Evolutionary conservation across 2,888 invertebrate genomes (phyloP).

Genomic region (Cheilosia soror): DNA sequence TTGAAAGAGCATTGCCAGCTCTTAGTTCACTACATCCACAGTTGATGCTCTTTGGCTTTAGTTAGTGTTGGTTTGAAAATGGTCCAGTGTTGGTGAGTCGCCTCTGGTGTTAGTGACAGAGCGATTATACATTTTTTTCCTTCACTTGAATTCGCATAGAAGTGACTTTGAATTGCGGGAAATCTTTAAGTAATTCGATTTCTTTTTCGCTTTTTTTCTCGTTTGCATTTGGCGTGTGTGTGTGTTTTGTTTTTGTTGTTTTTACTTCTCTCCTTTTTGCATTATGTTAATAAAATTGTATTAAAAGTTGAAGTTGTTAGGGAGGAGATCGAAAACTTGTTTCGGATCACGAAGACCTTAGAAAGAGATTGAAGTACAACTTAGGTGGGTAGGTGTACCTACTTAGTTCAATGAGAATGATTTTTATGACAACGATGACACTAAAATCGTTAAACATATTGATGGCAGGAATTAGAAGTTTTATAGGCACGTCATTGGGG

Average conservation of each 20-base stretch:
- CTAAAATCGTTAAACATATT: conserved; percentile 32
- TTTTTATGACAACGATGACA: conserved; percentile 40
- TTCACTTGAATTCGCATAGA: conserved; percentile 49
- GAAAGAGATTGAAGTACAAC: conserved; percentile 7
- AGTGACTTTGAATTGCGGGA: conserved; percentile 65
- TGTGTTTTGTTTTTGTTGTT: not conserved
- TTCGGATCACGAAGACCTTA: conserved; percentile 35
- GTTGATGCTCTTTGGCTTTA: not conserved
- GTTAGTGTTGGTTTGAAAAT: conserved; percentile 5
- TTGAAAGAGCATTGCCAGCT: conserved; percentile 41
- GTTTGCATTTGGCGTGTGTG: not conserved
- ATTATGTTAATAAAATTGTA: conserved; percentile 53
- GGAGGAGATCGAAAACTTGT: conserved; percentile 44
- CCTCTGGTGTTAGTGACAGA: conserved; percentile 30
- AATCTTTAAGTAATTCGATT: conserved; percentile 63
- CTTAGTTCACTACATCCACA: conserved; percentile 4
- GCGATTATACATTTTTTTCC: not conserved
- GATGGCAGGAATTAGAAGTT: conserved; percentile 9
- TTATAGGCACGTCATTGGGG: conserved; percentile 4
- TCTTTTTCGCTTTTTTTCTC: conserved; percentile 35
- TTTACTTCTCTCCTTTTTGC: conserved; percentile 2
- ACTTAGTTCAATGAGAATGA: conserved; percentile 26
- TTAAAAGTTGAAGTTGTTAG: conserved; percentile 42
- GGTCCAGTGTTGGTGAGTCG: conserved; percentile 5
- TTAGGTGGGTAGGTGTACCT: not conserved